A percentile compares a stretch with the other conserved stretches of the same genome.
phyloP scores from a whole-genome alignment of 2,113 vertebrate genomes.

The Tyto alba region DNA sequence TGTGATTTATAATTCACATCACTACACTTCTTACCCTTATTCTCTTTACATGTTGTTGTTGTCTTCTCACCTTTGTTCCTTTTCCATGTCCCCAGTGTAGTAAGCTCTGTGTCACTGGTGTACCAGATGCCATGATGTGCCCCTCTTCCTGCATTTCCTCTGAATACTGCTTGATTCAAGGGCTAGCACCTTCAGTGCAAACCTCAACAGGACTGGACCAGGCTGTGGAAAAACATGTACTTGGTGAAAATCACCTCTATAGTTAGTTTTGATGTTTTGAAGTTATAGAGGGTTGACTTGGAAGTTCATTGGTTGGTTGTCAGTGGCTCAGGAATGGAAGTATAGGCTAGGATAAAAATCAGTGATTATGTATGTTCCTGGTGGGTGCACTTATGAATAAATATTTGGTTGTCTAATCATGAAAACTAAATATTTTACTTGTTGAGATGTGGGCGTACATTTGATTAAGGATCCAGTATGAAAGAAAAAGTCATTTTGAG shows the following conservation, averaged over 20 bases:
- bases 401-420: not conserved
- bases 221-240: not conserved
- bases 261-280: not conserved
- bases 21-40: not conserved
- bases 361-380: not conserved
- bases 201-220: not conserved
- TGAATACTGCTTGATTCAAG: not conserved
- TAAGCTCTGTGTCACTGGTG: not conserved
- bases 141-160: not conserved
- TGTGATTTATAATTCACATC: not conserved
- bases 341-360: not conserved
- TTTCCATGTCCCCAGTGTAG: not conserved
- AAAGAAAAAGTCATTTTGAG: not conserved
- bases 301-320: not conserved
- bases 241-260: not conserved
- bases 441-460: not conserved
- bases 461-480: not conserved
- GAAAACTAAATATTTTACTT: not conserved
- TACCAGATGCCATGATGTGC: not conserved
- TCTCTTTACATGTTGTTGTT: accelerated
- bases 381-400: not conserved
- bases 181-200: not conserved
- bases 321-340: not conserved
- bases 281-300: not conserved
- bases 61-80: not conserved